Conservation (phyloP, 2,113 vertebrate species). For the Naja naja region DNA sequence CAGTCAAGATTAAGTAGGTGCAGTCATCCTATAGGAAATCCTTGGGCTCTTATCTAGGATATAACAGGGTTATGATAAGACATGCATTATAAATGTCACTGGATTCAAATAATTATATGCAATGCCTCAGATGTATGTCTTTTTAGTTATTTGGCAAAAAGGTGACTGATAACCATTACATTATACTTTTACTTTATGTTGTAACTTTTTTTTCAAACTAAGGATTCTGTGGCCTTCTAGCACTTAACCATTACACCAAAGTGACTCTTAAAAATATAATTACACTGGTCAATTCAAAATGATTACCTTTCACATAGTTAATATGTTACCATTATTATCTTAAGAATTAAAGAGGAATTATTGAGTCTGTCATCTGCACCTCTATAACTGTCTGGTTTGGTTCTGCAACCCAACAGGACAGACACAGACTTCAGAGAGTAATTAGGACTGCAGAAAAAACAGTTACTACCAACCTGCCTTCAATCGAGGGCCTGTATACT, state of each 20-base stretch:
- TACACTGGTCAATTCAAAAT: not conserved
- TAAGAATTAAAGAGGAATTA: not conserved
- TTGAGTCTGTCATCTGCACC: too few species aligned
- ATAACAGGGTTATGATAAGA: not conserved
- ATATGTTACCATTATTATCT: not conserved
- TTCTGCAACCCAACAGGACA: too few species aligned
- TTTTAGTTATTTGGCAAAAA: not conserved
- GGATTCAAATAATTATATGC: not conserved
- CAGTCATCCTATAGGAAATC: not conserved
- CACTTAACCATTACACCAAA: not conserved
- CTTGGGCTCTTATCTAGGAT: not conserved
- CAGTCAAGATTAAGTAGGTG: not conserved
- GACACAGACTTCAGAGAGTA: too few species aligned
- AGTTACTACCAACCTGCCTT: too few species aligned
- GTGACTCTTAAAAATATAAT: not conserved
- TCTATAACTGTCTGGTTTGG: too few species aligned
- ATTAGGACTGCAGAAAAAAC: too few species aligned
- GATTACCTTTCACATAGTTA: not conserved
- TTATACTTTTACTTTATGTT: not conserved
- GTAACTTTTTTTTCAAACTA: not conserved
- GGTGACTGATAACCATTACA: not conserved
- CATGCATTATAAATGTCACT: not conserved
- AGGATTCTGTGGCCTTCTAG: not conserved
- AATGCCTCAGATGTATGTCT: not conserved
- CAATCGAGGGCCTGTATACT: too few species aligned